phyloP scores from a whole-genome alignment of 2,113 vertebrate species.

The Elephantulus edwardii region DNA sequence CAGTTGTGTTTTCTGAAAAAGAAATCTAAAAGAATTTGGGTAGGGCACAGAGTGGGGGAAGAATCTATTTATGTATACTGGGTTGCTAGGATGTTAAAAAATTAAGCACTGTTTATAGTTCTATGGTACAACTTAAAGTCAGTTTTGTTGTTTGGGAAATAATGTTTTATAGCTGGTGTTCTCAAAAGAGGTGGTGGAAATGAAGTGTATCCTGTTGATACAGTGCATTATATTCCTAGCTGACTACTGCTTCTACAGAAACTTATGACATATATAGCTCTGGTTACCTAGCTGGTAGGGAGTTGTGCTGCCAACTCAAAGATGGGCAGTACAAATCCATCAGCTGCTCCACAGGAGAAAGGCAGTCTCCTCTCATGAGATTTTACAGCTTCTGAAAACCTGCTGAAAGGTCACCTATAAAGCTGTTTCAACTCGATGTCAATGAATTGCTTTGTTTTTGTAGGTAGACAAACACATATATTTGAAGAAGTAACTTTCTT shows the following conservation, averaged over 20 bases:
- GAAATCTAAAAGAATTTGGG: constrained; percentile 64
- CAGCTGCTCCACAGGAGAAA: too few relatives aligned
- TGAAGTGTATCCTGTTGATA: not conserved
- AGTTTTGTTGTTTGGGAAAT: constrained; percentile 47
- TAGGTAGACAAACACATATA: not conserved
- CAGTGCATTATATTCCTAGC: not conserved
- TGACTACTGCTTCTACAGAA: not conserved
- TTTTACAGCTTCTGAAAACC: too few relatives aligned
- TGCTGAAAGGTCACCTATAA: too few relatives aligned
- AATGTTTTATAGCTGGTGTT: constrained; percentile 70
- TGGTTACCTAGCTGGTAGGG: too few relatives aligned
- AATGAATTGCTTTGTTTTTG: too few relatives aligned
- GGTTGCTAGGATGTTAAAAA: not conserved
- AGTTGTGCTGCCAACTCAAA: too few relatives aligned
- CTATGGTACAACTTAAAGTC: constrained; percentile 65
- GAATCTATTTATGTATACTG: constrained; percentile 68
- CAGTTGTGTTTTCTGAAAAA: constrained; percentile 69
- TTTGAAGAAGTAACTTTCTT: not conserved
- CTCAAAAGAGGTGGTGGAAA: constrained; percentile 14
- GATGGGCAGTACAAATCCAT: too few relatives aligned
- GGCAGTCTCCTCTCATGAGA: too few relatives aligned
- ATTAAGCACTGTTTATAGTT: not conserved
- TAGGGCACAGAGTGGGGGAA: too few relatives aligned
- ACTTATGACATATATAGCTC: not conserved
- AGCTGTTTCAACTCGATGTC: too few relatives aligned